phyloP scores from a whole-genome alignment of 2,888 invertebrate genomes.

The Nyleta sp. region DNA sequence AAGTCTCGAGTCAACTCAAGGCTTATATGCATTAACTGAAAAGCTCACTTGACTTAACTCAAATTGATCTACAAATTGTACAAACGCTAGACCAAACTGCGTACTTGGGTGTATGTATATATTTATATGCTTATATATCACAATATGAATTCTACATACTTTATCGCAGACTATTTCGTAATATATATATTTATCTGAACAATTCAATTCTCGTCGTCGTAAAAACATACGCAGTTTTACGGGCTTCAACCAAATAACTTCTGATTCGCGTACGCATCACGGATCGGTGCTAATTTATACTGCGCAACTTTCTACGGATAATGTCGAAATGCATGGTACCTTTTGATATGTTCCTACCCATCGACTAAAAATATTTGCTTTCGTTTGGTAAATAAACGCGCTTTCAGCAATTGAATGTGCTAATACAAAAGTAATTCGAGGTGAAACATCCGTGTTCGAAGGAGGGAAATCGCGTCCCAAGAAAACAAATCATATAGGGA shows the following conservation, averaged over 20 bases:
- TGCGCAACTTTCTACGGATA: constrained; percentile 1
- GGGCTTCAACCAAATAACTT: constrained; percentile 9
- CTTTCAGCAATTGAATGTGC: no score
- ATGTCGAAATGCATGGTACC: background rate
- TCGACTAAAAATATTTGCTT: background rate
- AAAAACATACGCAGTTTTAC: constrained; percentile 32
- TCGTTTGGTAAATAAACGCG: no score
- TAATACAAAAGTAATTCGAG: no score
- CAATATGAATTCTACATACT: constrained; percentile 43
- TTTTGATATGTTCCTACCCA: background rate
- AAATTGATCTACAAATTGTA: constrained; percentile 35
- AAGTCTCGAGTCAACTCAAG: no score
- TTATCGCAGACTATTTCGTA: constrained; percentile 18
- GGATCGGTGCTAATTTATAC: constrained; percentile 7
- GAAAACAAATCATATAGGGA: no score
- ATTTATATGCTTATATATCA: constrained; percentile 24
- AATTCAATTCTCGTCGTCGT: constrained; percentile 48
- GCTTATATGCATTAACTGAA: no score
- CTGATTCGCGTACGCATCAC: background rate
- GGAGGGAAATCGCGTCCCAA: no score
- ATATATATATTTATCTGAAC: constrained; percentile 36
- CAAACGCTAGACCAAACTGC: constrained; percentile 31
- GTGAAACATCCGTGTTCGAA: no score
- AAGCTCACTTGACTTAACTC: constrained; percentile 21
- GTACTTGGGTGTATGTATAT: constrained; percentile 17